Evolutionary conservation across 92 coral and sea anemone genomes (phyloP).

Genomic region (Meandrina meandrites): DNA sequence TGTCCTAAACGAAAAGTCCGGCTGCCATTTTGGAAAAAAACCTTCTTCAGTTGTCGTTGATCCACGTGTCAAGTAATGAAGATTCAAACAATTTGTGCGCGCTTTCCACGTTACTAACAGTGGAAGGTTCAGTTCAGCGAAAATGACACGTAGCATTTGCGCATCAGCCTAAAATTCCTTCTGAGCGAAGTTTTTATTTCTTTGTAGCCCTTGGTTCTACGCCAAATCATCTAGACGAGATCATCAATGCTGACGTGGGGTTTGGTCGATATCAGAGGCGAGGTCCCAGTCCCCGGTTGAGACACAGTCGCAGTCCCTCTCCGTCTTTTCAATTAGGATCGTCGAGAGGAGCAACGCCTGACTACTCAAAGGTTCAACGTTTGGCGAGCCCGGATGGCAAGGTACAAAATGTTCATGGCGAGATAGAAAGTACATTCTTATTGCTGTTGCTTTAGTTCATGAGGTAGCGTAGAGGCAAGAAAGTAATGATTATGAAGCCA

Average conservation of each 20-base stretch:
- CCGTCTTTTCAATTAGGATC: constrained; percentile 43
- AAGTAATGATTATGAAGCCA: background rate
- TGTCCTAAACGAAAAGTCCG: too few species aligned
- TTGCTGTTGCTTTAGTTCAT: background rate
- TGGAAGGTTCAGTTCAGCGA: too few species aligned
- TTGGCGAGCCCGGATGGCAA: constrained; percentile 61
- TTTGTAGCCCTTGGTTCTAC: constrained; percentile 78
- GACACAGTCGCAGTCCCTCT: constrained; percentile 65
- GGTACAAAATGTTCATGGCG: constrained; percentile 55
- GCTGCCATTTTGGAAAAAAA: too few species aligned
- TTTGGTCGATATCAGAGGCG: constrained; percentile 65
- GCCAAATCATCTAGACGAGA: constrained; percentile 65
- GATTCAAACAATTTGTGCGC: too few species aligned
- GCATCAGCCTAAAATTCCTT: background rate
- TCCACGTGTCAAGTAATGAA: too few species aligned
- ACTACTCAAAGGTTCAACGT: constrained; percentile 40
- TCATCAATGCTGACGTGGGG: constrained; percentile 73
- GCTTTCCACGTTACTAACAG: too few species aligned
- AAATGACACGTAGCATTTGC: background rate
- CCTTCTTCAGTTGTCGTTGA: too few species aligned
- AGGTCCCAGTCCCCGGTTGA: constrained; percentile 64
- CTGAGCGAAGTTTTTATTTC: background rate
- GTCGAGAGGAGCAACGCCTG: constrained; percentile 70
- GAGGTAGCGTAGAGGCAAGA: background rate
- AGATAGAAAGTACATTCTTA: background rate